Evolutionary conservation across 64 coral and sea anemone species (phyloP), one percentile per base, ranked within the genome.

Genomic region (Stylophora pistillata): DNA sequence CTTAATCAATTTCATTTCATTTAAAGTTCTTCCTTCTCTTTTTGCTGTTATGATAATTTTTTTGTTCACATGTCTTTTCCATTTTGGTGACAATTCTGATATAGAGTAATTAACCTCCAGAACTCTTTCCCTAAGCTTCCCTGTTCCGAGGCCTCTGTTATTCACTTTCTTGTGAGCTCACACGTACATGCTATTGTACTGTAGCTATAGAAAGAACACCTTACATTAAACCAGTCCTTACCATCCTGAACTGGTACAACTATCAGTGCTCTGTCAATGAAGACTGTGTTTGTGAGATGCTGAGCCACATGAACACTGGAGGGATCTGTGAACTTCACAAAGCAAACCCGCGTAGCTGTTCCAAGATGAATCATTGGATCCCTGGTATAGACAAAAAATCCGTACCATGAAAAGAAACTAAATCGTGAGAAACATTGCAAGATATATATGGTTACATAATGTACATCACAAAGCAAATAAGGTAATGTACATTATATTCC

Each of bases 281-380:
- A 99, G 14, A 99, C 97, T 27, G 97, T 99, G 73, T 99, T 99
- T 53, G 97, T 99, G 7, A 99, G 88, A 84, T 99, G 97, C 30
- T 95, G 97, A 13, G 97, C 97, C 37, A 99, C 86, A 29, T 89
- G 89, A 6, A 95, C 94, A 84, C 93, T 99, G 7, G 93, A 92
- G 16, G 90, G 87, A 53, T 99, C 97, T 72, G 89, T 89, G 84
- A 93, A 99, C 78, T 95, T 99, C 18, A 99, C 93, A 88, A 95
- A 99, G 62, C 93, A 95, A 2, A 99, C 97, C 63, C 91, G 80
- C 5, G 93, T 84, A 27, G 72, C 89, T 58, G 80, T 79, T 62
- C 71, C 66, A 58, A 69, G 89, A 34, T 84, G 80, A 41, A 70
- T 41, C 61, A 84, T 74, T 23, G 80, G 66, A 74, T 90, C 89